Conservation (phyloP, 2,113 vertebrate species). For the Varanus salvator region DNA sequence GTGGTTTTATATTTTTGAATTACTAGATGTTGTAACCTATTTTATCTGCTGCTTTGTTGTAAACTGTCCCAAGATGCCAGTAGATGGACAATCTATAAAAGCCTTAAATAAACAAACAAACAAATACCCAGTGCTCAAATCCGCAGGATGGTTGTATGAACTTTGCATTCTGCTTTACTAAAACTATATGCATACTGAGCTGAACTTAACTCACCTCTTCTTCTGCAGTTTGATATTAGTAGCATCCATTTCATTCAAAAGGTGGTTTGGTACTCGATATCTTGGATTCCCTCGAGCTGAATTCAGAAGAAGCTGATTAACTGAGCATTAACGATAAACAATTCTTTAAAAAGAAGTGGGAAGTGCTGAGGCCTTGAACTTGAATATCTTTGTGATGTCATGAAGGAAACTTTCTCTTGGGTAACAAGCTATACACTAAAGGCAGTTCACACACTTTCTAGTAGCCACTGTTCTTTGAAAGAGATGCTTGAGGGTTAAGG, state of each 20-base stretch:
- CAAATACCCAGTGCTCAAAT: neutral
- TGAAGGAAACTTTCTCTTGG: neutral
- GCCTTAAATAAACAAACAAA: no score
- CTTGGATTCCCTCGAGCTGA: constrained; percentile 86
- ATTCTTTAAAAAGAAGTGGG: neutral
- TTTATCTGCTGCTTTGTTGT: no score
- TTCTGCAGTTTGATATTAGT: constrained; percentile 84
- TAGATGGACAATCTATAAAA: no score
- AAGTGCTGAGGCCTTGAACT: neutral
- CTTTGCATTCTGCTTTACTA: neutral
- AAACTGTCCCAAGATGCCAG: no score
- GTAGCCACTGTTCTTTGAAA: neutral
- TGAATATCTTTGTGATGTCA: neutral
- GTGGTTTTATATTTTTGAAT: no score
- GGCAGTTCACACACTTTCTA: neutral
- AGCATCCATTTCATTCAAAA: constrained; percentile 86
- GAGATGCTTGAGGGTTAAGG: neutral
- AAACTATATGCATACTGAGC: neutral
- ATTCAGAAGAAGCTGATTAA: constrained; percentile 54
- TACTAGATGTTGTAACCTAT: no score
- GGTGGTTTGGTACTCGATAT: constrained; percentile 86
- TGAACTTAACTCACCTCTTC: constrained; percentile 79
- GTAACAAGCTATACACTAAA: neutral
- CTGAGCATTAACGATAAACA: constrained; percentile 25
- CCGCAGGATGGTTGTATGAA: neutral